These are phyloP conservation scores for Eupithecia abbreviata DNA, from an alignment of 2,888 invertebrate genomes.

Conservation along the genomic window DNA sequence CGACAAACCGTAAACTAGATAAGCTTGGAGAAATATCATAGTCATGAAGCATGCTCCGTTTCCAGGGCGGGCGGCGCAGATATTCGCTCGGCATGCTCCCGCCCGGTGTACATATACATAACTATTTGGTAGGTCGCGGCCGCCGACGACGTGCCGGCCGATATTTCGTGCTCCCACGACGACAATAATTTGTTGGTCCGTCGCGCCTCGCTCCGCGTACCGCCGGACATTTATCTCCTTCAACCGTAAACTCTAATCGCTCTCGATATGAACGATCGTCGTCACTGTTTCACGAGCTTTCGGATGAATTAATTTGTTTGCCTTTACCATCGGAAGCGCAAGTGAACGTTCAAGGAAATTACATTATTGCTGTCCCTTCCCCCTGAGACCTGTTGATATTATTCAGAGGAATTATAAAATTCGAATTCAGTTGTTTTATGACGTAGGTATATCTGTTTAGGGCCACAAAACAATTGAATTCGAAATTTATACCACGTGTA, in stretches of 20 bases:
- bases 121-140: constrained; percentile 61
- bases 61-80: constrained; percentile 40
- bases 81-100: constrained; percentile 48
- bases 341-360: constrained; percentile 34
- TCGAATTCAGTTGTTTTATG: background rate
- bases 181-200: constrained; percentile 80
- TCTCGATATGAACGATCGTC: constrained; percentile 60
- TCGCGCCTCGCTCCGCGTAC: constrained; percentile 66
- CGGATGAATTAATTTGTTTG: constrained; percentile 44
- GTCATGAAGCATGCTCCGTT: constrained; percentile 39
- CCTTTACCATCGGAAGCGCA: constrained; percentile 33
- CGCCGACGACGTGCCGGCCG: constrained; percentile 64
- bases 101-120: constrained; percentile 58
- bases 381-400: constrained; percentile 33
- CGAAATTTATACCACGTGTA: too few relatives aligned
- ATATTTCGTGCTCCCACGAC: constrained; percentile 77
- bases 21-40: constrained; percentile 46
- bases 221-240: constrained; percentile 70
- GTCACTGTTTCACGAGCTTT: constrained; percentile 53
- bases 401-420: background rate
- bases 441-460: background rate
- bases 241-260: constrained; percentile 67
- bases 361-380: constrained; percentile 35
- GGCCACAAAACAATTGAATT: too few relatives aligned
- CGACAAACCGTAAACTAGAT: constrained; percentile 40